Evolutionary conservation across 2,113 vertebrate species (phyloP), one percentile per base, ranked within the genome.

Genomic region (Bambusicola thoracicus): DNA sequence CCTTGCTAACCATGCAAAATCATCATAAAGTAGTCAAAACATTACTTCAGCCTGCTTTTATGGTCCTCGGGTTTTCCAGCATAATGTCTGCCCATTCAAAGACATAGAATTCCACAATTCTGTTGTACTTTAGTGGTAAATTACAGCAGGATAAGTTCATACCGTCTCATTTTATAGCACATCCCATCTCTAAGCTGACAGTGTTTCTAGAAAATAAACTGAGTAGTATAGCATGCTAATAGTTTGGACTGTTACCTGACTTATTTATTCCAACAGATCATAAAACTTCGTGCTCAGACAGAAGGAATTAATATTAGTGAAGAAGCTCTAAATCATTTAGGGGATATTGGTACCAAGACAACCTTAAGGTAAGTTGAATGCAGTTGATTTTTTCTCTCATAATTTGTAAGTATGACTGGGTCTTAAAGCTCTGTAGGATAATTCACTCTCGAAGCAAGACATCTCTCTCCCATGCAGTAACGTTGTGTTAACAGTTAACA

Each of bases 221-320:
- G 15, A 67, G 27, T 55, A 61, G 27, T 53, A 30, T 30, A 36
- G 7, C 15, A 5, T 34, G 11, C 58, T 88, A 5, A 48, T 38
- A 86, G 38, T 58, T 58, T n/a, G 30, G n/a, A 10, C 27, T 92
- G 12, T 2, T 81, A 32, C 29, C 27, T 95, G 36, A 75, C 51
- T 38, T 92, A 29, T 48, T 76, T 46, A 24, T 85, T 72, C 90
- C 79, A 91, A 90, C 95, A 99, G 99, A 99, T 99, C 91, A 99
- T 99, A 93, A 99, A 99, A 96, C 99, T 99, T 92, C 98, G 99
- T 32, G 98, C 99, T 76, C 99, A 99, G 97, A 99, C 98, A 5
- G 99, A 99, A 89, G 98, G 99, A 34, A 99, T 99, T 94, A 98
- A 97, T 88, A 98, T 99, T 94, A 99, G 99, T 6, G 99, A 99